Conservation (phyloP, 2,888 invertebrate species). For the Cephus rjabovi region DNA sequence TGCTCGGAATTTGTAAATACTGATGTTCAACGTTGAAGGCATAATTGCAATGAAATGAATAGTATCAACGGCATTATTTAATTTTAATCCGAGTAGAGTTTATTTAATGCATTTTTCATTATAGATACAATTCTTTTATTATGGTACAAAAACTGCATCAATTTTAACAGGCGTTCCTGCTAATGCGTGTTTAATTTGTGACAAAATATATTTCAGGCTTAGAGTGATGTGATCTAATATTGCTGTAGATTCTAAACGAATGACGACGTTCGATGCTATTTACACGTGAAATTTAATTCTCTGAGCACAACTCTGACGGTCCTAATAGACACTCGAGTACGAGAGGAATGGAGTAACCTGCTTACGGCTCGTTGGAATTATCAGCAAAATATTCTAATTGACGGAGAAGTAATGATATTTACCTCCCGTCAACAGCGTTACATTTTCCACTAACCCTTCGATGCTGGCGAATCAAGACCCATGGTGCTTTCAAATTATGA, state of each 20-base stretch:
- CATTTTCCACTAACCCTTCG: background rate
- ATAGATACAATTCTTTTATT: too few species aligned
- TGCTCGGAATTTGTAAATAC: background rate
- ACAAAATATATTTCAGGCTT: background rate
- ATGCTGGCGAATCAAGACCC: background rate
- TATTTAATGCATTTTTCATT: too few species aligned
- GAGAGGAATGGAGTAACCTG: constrained; percentile 27
- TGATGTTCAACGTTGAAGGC: background rate
- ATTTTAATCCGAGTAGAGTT: too few species aligned
- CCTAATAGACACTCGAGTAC: background rate
- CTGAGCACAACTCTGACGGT: background rate
- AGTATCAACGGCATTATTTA: too few species aligned
- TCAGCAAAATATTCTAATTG: constrained; percentile 38
- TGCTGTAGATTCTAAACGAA: background rate
- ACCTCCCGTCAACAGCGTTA: constrained; percentile 5
- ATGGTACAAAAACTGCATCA: too few species aligned
- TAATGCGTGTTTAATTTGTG: too few species aligned
- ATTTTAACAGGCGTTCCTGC: too few species aligned
- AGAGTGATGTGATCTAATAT: background rate
- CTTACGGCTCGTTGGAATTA: constrained; percentile 27
- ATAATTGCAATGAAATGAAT: too few species aligned
- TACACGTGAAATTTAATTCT: background rate
- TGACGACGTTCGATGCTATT: background rate
- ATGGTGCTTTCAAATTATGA: background rate
- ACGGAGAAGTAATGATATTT: constrained; percentile 34